Base-by-base conservation (phyloP, 2,797 vertebrate genomes). In the Gymnothorax javanicus region DNA sequence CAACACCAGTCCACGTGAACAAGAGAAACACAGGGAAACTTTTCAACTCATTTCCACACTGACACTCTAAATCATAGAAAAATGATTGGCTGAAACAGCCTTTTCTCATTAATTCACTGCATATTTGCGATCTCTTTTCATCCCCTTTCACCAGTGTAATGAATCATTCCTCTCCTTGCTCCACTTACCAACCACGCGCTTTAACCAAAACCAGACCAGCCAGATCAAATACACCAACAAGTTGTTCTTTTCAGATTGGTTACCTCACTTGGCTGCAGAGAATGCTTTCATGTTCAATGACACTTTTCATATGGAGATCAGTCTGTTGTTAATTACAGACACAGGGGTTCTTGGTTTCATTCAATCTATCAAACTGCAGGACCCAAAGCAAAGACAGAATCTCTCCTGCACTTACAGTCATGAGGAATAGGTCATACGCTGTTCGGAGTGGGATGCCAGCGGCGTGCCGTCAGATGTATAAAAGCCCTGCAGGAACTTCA, bases 231-330 rank as follows among this genome's bases (percentile, higher is more conserved):
- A 12, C 54, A 56, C 23, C 7, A 58, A 82, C 0, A 27, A 25
- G 23, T 57, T 57, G n/a, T 56, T 11, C 17, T 23, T 13, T 82
- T 82, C 54, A 58, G 23, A 23, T 25, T 82, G 56, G 7, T n/a
- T 56, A 58, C 56, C 56, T 58, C 81, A 82, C 81, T 82, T 82
- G 79, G 43, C 79, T 15, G 50, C 54, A n/a, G 15, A 82, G 15
- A n/a, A 82, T 4, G 5, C 3, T 20, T 54, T 82, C 50, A 56
- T 82, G 50, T 57, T 25, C 54, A 33, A 9, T 82, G 54, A 56
- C 13, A 20, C 25, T n/a, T 82, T 77, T 50, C 12, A 77, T 50
- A 77, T 17, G 43, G 33, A 50, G 23, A 82, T 58, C 6, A 7
- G 43, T 82, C 52, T 57, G 81, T 54, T 50, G 58, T 57, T 57